Evolutionary conservation across 2,797 vertebrate species (phyloP), one percentile per base, ranked within the genome.

Genomic region (Acomys russatus): DNA sequence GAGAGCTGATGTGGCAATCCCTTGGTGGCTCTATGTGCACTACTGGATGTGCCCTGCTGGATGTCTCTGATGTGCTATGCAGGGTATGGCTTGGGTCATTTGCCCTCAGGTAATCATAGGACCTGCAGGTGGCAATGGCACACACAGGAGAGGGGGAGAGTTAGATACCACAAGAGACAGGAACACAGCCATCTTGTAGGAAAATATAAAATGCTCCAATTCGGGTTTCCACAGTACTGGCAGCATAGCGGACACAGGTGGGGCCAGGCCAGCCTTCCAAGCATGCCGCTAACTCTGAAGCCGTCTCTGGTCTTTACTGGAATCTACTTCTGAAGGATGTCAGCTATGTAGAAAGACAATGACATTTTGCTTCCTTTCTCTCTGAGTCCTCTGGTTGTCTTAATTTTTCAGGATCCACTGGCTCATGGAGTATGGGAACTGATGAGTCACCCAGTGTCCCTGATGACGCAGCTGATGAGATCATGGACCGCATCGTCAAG

Each of bases 401-500:
- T 92, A 18, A 66, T 97, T 95, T 96, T 76, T 30, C 93, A 99
- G 99, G 99, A 73, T 99, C 99, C 44, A 94, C 99, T 0, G 97
- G 99, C 85, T 99, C 99, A 0, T 99, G 99, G 99, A 99, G 99
- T 0, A 95, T 99, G 90, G 98, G 98, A 94, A 99, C 96, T 0
- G 99, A 99, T 0, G 99, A 99, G 94, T 98, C 99, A 0, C 98
- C 99, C 0, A 99, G 98, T 3, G 99, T 99, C 95, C 99, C 99
- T 0, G 99, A 99, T 6, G 99, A 99, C 0, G 99, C 99, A 0
- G 99, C 99, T 0, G 99, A 99, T 95, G 99, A 99, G 98, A 99
- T 99, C 98, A 99, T 99, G 99, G 99, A 99, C 98, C 99, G 99
- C 91, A 99, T 99, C 1, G 99, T 99, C 12, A 99, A 99, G 97